Conservation (phyloP, 2,797 vertebrate genomes). For the Carapus acus region DNA sequence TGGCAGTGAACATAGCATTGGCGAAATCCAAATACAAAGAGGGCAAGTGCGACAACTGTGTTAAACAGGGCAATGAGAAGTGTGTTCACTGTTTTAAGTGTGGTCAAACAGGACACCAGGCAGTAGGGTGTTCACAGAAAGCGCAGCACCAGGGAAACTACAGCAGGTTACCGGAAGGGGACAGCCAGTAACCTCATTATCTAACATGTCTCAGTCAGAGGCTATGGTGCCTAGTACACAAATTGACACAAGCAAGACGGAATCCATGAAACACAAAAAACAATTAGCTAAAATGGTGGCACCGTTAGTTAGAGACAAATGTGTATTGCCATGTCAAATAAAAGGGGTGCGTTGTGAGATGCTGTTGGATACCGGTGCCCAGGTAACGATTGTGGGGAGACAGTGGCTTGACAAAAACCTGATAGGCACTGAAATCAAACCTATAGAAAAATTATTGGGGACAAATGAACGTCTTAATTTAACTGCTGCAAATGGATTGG, state of each 20-base stretch:
- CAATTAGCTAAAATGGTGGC: no score
- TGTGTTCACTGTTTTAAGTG: constrained; percentile 28
- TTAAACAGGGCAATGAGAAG: constrained; percentile 14
- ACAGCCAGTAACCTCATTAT: constrained; percentile 10
- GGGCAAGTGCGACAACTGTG: constrained; percentile 17
- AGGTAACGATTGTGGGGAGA: constrained; percentile 15
- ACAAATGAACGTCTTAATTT: no score
- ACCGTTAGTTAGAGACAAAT: constrained; percentile 12
- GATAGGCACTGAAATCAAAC: constrained; percentile 12
- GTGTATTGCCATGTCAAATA: constrained; percentile 3
- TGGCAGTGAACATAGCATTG: no score
- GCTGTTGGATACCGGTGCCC: constrained; percentile 10
- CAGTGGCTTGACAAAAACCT: constrained; percentile 13
- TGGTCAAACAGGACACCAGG: constrained; percentile 21
- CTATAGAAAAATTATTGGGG: constrained; percentile 11
- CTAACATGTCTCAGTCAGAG: not conserved
- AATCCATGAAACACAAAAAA: not conserved
- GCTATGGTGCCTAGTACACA: not conserved
- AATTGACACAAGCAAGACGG: not conserved
- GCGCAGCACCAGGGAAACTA: constrained; percentile 18
- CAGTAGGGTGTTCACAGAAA: constrained; percentile 14
- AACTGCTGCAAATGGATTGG: constrained; percentile 26
- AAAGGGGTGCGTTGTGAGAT: constrained; percentile 1
- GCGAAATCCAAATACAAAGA: no score
- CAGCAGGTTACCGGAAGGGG: constrained; percentile 25